phyloP scores from a whole-genome alignment of 2,113 vertebrate genomes.

The Nesogale talazaci region DNA sequence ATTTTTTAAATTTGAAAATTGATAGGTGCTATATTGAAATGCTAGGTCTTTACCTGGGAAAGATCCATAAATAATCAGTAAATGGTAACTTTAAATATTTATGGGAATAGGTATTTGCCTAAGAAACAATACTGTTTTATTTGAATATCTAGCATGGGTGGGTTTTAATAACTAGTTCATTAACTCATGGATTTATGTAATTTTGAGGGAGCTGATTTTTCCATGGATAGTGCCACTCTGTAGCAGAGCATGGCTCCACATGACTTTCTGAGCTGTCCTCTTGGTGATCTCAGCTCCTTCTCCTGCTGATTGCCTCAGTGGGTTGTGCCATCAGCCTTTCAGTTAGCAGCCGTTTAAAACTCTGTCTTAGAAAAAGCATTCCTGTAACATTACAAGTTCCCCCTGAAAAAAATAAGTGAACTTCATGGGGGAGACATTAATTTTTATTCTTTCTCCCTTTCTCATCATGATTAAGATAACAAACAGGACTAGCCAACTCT shows the following conservation, averaged over 20 bases:
- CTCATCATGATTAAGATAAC: too few species aligned
- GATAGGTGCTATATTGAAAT: not conserved
- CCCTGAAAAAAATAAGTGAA: too few species aligned
- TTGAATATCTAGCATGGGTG: not conserved
- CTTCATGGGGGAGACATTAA: too few species aligned
- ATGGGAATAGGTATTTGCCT: slow-evolving; percentile 48
- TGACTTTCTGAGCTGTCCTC: not conserved
- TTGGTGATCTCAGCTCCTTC: not conserved
- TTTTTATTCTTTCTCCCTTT: too few species aligned
- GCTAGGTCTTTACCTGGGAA: not conserved
- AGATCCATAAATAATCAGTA: slow-evolving; percentile 40
- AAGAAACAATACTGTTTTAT: not conserved
- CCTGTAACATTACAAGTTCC: too few species aligned
- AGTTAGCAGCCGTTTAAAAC: not conserved
- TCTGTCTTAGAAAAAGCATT: too few species aligned
- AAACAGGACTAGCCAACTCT: too few species aligned
- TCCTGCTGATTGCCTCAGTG: not conserved
- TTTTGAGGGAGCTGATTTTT: not conserved
- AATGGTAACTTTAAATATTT: not conserved
- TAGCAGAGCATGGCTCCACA: not conserved
- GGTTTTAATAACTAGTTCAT: slow-evolving; percentile 21
- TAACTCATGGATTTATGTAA: slow-evolving; percentile 27
- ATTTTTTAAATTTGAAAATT: not conserved
- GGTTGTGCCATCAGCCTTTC: not conserved
- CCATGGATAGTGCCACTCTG: not conserved